Conservation (phyloP, 2,888 invertebrate species). For the Eilema caniola region DNA sequence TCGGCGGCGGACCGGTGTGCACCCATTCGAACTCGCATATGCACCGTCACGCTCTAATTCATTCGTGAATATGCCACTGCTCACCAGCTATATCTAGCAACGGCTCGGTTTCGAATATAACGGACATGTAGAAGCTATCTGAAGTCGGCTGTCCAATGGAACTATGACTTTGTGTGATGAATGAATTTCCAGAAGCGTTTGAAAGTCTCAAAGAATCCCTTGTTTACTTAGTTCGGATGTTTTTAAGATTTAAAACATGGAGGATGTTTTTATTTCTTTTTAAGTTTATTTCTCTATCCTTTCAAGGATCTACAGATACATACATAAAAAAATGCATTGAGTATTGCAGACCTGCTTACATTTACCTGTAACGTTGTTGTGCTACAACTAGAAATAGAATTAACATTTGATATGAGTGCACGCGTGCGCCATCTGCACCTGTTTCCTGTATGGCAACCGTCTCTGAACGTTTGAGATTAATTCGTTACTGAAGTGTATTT, state of each 20-base stretch:
- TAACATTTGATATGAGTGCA: constrained; percentile 8
- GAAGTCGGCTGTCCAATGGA: neutral
- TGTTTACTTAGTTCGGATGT: neutral
- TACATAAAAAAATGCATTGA: neutral
- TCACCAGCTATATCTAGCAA: constrained; percentile 13
- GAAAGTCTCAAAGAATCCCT: neutral
- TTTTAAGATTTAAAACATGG: too few relatives aligned
- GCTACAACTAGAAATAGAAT: neutral
- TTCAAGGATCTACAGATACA: neutral
- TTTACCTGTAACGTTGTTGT: neutral
- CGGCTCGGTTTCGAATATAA: neutral
- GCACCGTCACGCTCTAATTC: constrained; percentile 20
- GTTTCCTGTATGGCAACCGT: neutral
- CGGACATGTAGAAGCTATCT: constrained; percentile 2
- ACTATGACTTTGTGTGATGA: neutral
- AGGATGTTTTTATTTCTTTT: neutral
- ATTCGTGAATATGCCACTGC: constrained; percentile 17
- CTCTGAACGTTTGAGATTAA: constrained; percentile 1
- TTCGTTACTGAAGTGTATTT: constrained; percentile 19
- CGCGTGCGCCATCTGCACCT: neutral
- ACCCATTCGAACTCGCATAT: constrained; percentile 8
- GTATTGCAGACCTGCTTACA: neutral
- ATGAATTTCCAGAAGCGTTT: neutral
- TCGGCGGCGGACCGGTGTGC: neutral
- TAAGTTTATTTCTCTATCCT: neutral